Evolutionary conservation across 1,140 invertebrate genomes (phyloP).

Genomic region (Lutraria rhynchaena): DNA sequence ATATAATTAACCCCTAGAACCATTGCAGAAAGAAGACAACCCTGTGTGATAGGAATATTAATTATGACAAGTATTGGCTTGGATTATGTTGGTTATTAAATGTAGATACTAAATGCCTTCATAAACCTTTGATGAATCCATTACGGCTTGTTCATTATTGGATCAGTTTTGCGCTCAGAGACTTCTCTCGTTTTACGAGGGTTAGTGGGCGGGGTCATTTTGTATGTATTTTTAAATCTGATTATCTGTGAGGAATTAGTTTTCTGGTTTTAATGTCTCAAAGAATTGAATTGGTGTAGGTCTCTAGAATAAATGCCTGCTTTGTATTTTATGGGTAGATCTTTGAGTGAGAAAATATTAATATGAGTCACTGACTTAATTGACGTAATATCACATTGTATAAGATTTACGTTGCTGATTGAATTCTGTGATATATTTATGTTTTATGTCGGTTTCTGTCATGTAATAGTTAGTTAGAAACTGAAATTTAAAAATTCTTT

Average conservation of each 20-base stretch:
- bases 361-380: no score
- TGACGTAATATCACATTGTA: no score
- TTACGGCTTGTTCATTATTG: slow-evolving; percentile 28
- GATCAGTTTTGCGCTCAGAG: slow-evolving; percentile 16
- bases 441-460: no score
- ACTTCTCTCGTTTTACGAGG: slow-evolving; percentile 15
- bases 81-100: slow-evolving; percentile 35
- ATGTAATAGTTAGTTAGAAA: no score
- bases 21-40: not conserved
- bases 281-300: slow-evolving; percentile 3
- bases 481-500: no score
- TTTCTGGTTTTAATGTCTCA: slow-evolving; percentile 35
- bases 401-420: no score
- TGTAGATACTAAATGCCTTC: slow-evolving; percentile 5
- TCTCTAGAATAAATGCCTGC: slow-evolving; percentile 9
- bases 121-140: slow-evolving; percentile 36
- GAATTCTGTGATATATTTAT: no score
- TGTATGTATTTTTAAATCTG: slow-evolving; percentile 35
- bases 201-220: slow-evolving; percentile 22
- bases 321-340: slow-evolving; percentile 6
- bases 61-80: slow-evolving; percentile 52
- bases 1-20: not conserved
- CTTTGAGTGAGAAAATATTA: no score
- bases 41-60: slow-evolving; percentile 19
- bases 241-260: slow-evolving; percentile 18